Base-by-base conservation (phyloP, 2,113 vertebrate genomes). In the Gallinago media region DNA sequence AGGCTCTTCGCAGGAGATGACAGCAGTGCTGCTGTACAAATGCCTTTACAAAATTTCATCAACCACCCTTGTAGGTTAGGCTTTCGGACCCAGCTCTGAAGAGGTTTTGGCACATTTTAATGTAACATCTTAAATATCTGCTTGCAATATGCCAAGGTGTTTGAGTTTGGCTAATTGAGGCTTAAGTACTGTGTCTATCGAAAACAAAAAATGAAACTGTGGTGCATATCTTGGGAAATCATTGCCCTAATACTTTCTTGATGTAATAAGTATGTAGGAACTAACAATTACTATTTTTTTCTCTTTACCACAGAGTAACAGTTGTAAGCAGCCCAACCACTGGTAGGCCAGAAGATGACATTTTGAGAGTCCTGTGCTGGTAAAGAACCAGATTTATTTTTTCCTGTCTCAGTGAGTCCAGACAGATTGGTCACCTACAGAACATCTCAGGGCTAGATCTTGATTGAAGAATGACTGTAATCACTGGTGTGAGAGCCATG, bases 11-110 rank as follows among this genome's bases (percentile, higher is more conserved):
- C 65, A 83, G 63, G 63, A 67, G 78, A 75, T 74, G 85, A 92
- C 92, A 94, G 86, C 38, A 54, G 65, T 65, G 61, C 31, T 42
- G 54, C 87, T 85, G 85, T 58, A 34, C 67, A 76, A 94, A 94
- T 96, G 85, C 22, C 93, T 92, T 65, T 54, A 23, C 38, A 74
- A 87, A 74, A 32, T 31, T 22, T 8, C 1, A 18, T 73, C 22
- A 52, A 49, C 27, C 42, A 11, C 7, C 34, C 29, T 9, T 34
- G 19, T 20, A 50, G 15, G n/a, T 81, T 25, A 10, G 54, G 9
- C 27, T 22, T 19, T 14, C 0, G 1, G 66, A 25, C 29, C 14
- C 16, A 32, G 23, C 17, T 84, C 29, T 61, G 42, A 9, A 38
- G 59, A 42, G n/a, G 7, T 46, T 85, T 68, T 49, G 42, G 11